Conservation (phyloP, 2,113 vertebrate genomes). For the Brienomyrus brachyistius region DNA sequence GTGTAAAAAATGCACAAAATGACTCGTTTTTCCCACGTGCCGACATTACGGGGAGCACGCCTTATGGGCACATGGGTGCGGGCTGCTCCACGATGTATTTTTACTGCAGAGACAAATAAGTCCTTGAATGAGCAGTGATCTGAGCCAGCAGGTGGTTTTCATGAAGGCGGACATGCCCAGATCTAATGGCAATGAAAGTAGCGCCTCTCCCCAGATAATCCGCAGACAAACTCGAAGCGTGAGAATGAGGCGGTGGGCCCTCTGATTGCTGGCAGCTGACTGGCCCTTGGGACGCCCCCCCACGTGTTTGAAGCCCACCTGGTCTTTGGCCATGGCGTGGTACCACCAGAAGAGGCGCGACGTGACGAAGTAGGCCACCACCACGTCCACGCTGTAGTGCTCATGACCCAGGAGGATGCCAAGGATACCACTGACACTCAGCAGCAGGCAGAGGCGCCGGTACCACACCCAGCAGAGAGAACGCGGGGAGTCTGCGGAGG, state of each 20-base stretch:
- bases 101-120: not conserved
- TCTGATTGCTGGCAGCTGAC: not conserved
- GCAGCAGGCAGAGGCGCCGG: constrained; percentile 77
- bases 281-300: not conserved
- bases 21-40: not conserved
- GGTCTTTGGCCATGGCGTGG: constrained; percentile 88
- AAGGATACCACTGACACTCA: constrained; percentile 75
- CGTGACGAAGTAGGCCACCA: constrained; percentile 82
- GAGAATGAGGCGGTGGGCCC: not conserved
- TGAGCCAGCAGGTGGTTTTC: not conserved
- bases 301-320: constrained; percentile 53
- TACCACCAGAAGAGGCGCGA: constrained; percentile 91
- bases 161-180: not conserved
- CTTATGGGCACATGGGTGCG: not conserved
- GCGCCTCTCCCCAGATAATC: too few species aligned
- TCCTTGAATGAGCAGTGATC: not conserved
- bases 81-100: not conserved
- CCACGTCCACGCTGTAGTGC: constrained; percentile 89
- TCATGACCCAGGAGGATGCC: constrained; percentile 88
- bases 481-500: constrained; percentile 72
- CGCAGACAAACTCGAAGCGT: not conserved
- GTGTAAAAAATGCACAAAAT: not conserved
- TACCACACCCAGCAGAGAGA: constrained; percentile 78
- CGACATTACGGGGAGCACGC: not conserved
- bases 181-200: not conserved